Percentiles rank a stretch among this genome's conserved stretches.
Conservation (phyloP, 2,113 vertebrate genomes). For the Rhabdornis inornatus region DNA sequence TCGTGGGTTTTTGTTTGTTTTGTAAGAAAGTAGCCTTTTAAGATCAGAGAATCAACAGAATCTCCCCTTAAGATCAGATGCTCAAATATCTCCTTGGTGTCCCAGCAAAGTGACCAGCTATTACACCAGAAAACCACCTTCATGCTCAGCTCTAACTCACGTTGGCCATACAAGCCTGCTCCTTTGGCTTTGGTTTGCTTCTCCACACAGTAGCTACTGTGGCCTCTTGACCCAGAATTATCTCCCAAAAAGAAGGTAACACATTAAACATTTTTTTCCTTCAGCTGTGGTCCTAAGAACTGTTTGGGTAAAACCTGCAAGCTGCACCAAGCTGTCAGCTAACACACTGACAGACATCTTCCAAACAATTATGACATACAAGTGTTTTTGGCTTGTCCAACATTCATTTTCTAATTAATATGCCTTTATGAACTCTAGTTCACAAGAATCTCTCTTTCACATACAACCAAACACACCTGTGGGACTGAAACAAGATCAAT, state of each 20-base stretch:
- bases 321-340: background rate
- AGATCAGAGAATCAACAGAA: background rate
- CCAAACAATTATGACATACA: background rate
- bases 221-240: background rate
- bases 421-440: background rate
- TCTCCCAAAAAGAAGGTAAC: background rate
- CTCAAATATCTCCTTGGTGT: background rate
- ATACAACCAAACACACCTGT: background rate
- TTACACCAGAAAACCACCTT: background rate
- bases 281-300: background rate
- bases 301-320: background rate
- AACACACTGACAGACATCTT: background rate
- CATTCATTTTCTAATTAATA: background rate
- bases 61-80: background rate
- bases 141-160: background rate
- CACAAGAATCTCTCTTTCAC: background rate
- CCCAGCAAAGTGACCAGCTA: background rate
- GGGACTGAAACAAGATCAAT: background rate
- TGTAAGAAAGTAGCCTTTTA: background rate
- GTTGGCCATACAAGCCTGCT: rapidly evolving
- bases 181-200: background rate
- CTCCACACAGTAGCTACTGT: background rate
- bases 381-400: background rate
- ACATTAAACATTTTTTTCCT: background rate
- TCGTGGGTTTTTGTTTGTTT: background rate